Evolutionary conservation across 2,797 vertebrate genomes (phyloP).

Genomic region (Darevskia nairensis): DNA sequence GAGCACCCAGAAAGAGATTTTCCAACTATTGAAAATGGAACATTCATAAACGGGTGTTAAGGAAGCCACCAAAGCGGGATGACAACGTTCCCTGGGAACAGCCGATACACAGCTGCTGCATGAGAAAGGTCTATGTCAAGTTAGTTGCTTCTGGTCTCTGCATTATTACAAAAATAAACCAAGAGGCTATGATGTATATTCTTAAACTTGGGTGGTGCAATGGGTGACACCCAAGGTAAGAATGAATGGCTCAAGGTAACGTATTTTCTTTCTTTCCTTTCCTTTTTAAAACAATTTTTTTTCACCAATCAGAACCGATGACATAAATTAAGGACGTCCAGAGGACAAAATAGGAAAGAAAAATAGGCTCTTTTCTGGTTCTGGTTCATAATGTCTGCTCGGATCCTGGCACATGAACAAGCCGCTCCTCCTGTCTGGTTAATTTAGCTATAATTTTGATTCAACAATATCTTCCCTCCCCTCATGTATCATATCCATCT

Average conservation of each 20-base stretch:
- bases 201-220: neutral
- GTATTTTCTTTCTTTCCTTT: neutral
- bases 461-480: too few species aligned
- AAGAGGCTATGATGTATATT: neutral
- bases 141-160: constrained; percentile 49
- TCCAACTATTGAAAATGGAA: constrained; percentile 71
- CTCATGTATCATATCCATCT: too few species aligned
- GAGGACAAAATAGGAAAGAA: too few species aligned
- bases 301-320: too few species aligned
- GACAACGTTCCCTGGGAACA: constrained; percentile 66
- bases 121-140: constrained; percentile 45
- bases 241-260: neutral
- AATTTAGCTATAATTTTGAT: too few species aligned
- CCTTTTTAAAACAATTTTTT: too few species aligned
- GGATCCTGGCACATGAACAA: too few species aligned
- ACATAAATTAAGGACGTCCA: too few species aligned
- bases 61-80: constrained; percentile 67
- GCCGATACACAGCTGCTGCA: constrained; percentile 56
- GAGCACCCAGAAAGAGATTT: constrained; percentile 57
- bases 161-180: constrained; percentile 56
- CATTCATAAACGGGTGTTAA: constrained; percentile 69
- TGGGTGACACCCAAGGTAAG: neutral
- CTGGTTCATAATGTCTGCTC: too few species aligned
- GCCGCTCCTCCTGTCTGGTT: too few species aligned
- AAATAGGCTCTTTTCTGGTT: too few species aligned